These are phyloP conservation scores for Aporophyla nigra DNA, from an alignment of 2,888 invertebrate species.

Conservation along the genomic window DNA sequence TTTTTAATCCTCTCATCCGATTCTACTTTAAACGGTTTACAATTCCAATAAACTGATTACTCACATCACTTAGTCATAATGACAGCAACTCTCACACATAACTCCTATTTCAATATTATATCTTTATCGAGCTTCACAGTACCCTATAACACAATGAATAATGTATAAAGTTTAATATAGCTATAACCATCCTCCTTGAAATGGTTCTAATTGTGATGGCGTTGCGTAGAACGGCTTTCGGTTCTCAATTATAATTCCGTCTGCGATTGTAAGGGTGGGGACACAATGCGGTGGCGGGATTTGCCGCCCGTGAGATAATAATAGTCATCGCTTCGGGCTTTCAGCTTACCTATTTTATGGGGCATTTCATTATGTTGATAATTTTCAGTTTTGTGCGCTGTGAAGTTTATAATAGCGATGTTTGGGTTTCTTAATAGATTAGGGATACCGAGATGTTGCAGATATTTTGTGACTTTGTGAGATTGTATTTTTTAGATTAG, in stretches of 20 bases:
- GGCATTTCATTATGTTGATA: conserved; percentile 63
- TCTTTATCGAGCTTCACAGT: conserved; percentile 55
- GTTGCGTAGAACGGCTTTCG: conserved; percentile 65
- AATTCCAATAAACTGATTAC: conserved; percentile 20
- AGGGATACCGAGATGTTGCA: neutral
- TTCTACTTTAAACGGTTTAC: conserved; percentile 7
- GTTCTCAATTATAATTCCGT: conserved; percentile 74
- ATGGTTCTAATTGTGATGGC: conserved; percentile 69
- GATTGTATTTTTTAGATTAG: neutral
- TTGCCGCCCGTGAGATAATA: conserved; percentile 66
- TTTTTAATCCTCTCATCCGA: neutral
- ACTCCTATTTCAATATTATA: conserved; percentile 59
- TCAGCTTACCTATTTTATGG: conserved; percentile 67
- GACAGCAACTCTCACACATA: conserved; percentile 56
- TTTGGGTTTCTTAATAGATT: conserved; percentile 17
- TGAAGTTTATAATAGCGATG: conserved; percentile 24
- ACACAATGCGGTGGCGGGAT: conserved; percentile 67
- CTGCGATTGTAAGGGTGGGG: conserved; percentile 70
- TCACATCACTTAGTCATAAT: conserved; percentile 31
- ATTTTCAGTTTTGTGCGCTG: conserved; percentile 51
- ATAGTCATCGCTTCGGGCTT: conserved; percentile 62
- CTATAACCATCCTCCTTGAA: conserved; percentile 59
- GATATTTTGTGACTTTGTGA: neutral
- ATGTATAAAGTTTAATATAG: conserved; percentile 66
- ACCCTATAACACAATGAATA: conserved; percentile 60